Evolutionary conservation across 2,113 vertebrate species (phyloP).

Genomic region (Recurvirostra avosetta): DNA sequence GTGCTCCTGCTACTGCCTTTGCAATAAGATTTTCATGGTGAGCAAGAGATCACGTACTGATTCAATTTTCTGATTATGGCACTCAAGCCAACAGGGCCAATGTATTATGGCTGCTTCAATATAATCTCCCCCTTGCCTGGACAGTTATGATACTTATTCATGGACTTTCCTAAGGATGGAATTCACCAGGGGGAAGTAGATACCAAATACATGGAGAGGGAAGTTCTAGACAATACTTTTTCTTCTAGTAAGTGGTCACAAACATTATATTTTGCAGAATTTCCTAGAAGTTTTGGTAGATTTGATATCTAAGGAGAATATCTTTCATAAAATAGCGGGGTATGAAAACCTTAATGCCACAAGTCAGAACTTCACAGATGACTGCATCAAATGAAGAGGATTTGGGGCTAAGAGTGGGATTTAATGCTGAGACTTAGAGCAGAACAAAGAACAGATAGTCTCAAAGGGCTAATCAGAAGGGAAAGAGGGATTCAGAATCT

Average conservation of each 20-base stretch:
- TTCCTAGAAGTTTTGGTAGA: not conserved
- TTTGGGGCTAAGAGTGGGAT: not conserved
- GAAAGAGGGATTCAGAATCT: not conserved
- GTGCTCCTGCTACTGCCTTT: not conserved
- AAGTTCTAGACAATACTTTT: not conserved
- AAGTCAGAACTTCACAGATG: not conserved
- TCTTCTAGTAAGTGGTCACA: not conserved
- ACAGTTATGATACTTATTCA: not conserved
- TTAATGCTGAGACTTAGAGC: not conserved
- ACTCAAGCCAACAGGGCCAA: not conserved
- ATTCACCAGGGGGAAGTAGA: not conserved
- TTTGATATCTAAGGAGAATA: not conserved
- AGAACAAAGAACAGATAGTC: not conserved
- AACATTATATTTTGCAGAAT: not conserved
- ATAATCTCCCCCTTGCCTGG: not conserved
- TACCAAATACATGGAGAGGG: not conserved
- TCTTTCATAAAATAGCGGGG: not conserved
- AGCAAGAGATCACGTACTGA: not conserved
- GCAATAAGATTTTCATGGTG: not conserved
- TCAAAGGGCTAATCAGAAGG: not conserved
- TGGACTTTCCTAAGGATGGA: not conserved
- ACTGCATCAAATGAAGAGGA: not conserved
- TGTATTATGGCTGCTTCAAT: not conserved
- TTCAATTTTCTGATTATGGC: not conserved
- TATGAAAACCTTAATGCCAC: not conserved